These are phyloP conservation scores for Lobophora halterata DNA, from an alignment of 2,888 invertebrate species.

Conservation along the genomic window DNA sequence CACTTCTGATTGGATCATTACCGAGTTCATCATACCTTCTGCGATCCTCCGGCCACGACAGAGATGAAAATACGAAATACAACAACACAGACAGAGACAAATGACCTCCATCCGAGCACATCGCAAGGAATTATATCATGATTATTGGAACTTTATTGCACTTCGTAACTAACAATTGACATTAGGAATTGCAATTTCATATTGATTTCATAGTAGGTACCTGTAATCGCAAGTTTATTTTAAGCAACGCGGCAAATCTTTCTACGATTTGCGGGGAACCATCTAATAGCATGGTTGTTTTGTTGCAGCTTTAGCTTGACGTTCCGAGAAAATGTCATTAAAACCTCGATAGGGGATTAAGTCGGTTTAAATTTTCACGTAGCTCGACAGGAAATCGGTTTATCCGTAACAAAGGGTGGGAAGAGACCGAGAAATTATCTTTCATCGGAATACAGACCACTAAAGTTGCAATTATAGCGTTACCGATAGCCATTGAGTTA, in stretches of 20 bases:
- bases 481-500: conserved; percentile 75
- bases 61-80: conserved; percentile 47
- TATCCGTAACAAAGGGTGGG: conserved; percentile 74
- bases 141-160: conserved; percentile 81
- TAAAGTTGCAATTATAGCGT: conserved; percentile 77
- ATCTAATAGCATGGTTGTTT: conserved; percentile 64
- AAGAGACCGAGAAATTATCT: conserved; percentile 77
- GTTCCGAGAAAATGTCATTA: conserved; percentile 75
- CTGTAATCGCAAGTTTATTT: conserved; percentile 73
- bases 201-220: conserved; percentile 80
- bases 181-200: conserved; percentile 81
- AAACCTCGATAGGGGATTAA: conserved; percentile 76
- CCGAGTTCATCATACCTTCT: conserved; percentile 80
- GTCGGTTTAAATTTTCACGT: conserved; percentile 75
- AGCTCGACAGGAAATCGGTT: conserved; percentile 75
- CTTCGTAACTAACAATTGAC: conserved; percentile 81
- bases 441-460: conserved; percentile 72
- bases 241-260: conserved; percentile 78
- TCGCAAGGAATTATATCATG: conserved; percentile 79
- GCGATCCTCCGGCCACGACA: conserved; percentile 70
- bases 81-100: conserved; percentile 43
- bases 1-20: conserved; percentile 81
- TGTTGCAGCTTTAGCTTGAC: conserved; percentile 66
- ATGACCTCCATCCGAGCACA: conserved; percentile 54
- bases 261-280: conserved; percentile 80